A percentile compares a stretch with the other conserved stretches of the same genome.
phyloP scores from a whole-genome alignment of 2,113 vertebrate species.

The Orientallactaga bullata region DNA sequence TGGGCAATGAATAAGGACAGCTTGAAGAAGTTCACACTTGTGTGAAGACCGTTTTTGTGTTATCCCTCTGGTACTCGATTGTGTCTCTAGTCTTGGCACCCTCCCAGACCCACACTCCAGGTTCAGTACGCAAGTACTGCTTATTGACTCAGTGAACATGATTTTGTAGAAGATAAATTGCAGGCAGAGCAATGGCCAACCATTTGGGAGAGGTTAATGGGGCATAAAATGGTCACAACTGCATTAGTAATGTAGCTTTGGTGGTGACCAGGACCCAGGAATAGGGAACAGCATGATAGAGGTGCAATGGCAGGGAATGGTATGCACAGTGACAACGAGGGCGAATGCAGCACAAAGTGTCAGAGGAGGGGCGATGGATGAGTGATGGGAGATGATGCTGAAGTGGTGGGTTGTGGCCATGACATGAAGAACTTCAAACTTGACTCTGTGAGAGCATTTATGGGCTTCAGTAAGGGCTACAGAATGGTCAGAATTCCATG shows the following conservation, averaged over 20 bases:
- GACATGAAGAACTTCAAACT: neutral
- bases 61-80: neutral
- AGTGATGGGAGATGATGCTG: neutral
- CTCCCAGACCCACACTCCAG: neutral
- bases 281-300: neutral
- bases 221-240: neutral
- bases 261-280: neutral
- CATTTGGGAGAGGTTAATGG: neutral
- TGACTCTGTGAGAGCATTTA: neutral
- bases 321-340: rapidly evolving
- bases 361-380: neutral
- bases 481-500: neutral
- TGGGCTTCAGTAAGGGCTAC: neutral
- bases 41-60: neutral
- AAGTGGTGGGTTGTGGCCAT: neutral
- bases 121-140: neutral
- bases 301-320: rapidly evolving
- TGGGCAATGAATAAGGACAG: neutral
- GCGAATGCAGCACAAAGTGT: neutral
- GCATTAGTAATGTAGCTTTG: neutral
- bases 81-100: neutral
- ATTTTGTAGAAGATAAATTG: neutral
- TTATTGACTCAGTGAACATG: neutral
- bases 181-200: neutral
- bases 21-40: neutral